Conservation (phyloP, 2,797 vertebrate genomes). For the Lepus townsendii region DNA sequence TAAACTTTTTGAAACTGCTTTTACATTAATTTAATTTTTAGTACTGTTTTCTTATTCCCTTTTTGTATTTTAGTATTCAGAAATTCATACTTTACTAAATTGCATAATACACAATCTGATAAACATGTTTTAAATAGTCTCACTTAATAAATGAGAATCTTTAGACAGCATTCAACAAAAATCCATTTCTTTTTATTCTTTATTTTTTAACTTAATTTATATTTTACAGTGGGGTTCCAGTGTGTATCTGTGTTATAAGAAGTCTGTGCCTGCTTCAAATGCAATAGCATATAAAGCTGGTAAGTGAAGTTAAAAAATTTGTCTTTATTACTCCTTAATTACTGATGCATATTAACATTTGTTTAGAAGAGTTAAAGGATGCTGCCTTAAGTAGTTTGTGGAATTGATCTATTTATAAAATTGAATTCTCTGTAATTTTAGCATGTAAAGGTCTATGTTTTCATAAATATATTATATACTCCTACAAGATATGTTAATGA, state of each 20-base stretch:
- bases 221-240: constrained; percentile 98
- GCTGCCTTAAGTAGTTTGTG: constrained; percentile 23
- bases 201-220: constrained; percentile 76
- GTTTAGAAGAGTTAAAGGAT: constrained; percentile 36
- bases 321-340: background rate
- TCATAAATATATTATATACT: constrained; percentile 56
- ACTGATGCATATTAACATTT: constrained; percentile 46
- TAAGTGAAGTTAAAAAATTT: constrained; percentile 88
- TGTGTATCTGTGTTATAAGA: constrained; percentile 99
- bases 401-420: constrained; percentile 25
- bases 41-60: background rate
- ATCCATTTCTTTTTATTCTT: constrained; percentile 42
- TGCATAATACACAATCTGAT: background rate
- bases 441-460: constrained; percentile 53
- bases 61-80: constrained; percentile 21
- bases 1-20: background rate
- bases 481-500: constrained; percentile 45
- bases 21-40: constrained; percentile 25
- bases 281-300: constrained; percentile 98
- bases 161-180: constrained; percentile 2
- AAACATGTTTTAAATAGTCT: constrained; percentile 62
- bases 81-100: constrained; percentile 3
- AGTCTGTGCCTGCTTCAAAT: constrained; percentile 97
- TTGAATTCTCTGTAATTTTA: constrained; percentile 64
- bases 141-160: constrained; percentile 39